Base-by-base conservation (phyloP, 2,888 invertebrate species). In the Eupithecia abbreviata region DNA sequence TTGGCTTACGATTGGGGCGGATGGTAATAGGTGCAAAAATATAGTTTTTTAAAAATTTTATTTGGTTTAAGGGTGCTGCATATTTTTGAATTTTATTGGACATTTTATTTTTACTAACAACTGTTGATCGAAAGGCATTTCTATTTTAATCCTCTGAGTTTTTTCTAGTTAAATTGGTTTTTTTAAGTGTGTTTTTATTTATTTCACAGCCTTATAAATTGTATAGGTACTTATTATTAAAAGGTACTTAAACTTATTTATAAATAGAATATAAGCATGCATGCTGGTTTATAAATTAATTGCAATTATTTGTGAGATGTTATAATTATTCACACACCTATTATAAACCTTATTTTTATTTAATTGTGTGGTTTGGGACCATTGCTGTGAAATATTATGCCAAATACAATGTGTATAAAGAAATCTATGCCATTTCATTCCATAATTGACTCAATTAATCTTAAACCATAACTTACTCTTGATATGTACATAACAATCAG, bases 341-440 rank as follows among this genome's bases (percentile, higher is more conserved):
- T 45, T 69, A 4, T 2, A 68, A 68, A 9, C 55, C 77, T 66
- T 73, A 69, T 70, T 74, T 77, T 77, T 72, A 71, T 68, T 75
- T 69, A 81, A 84, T 83, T 80, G 83, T 84, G 85, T 88, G 85
- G 85, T 88, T 84, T 86, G 90, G 90, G 88, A 89, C 90, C 90
- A 91, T 85, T 84, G 82, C 83, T 87, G 86, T 88, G 85, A 84
- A 83, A 82, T 84, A 84, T 87, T 84, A 89, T 87, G 87, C 89
- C 89, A 90, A 91, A 91, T 91, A 91, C 85, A 90, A 78, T 84
- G 80, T 85, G 80, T 86, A 84, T 85, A 84, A 84, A 79, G 76
- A 76, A 74, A 30, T 30, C 2, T 69, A 72, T 51, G 76, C 30
- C 18, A 30, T 62, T 62, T 77, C 75, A 79, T 82, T 82, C 81